Conservation (phyloP, 2,113 vertebrate species). For the Capreolus pygargus region DNA sequence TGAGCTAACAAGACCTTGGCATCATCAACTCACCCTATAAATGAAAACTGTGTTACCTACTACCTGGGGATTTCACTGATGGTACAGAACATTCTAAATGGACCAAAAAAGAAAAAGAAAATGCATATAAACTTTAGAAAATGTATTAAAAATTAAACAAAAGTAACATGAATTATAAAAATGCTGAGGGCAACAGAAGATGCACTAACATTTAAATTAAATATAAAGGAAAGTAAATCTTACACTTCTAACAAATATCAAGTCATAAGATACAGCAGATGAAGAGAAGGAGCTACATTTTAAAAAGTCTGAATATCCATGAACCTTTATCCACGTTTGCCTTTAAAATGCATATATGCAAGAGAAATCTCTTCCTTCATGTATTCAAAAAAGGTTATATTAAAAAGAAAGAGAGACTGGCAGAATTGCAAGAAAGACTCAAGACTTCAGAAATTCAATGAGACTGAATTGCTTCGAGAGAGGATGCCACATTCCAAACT, state of each 20-base stretch:
- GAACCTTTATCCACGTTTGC: constrained; percentile 28
- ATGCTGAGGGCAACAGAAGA: neutral
- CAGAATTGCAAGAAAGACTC: constrained; percentile 39
- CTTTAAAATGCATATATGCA: constrained; percentile 51
- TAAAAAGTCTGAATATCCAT: constrained; percentile 29
- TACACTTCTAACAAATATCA: constrained; percentile 4
- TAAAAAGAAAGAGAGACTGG: constrained; percentile 16
- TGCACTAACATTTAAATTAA: constrained; percentile 40
- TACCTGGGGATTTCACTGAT: neutral
- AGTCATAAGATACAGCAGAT: neutral
- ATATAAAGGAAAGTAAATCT: constrained; percentile 12
- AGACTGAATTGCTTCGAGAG: neutral
- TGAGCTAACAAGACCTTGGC: neutral
- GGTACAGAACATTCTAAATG: neutral
- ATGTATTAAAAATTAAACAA: constrained; percentile 8
- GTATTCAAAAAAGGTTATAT: constrained; percentile 57
- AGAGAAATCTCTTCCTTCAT: constrained; percentile 11
- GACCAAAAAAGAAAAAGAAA: neutral
- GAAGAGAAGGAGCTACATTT: constrained; percentile 6
- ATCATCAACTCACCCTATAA: neutral
- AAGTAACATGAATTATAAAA: constrained; percentile 1
- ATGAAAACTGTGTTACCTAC: neutral
- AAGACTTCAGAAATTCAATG: constrained; percentile 46
- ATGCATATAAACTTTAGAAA: neutral
- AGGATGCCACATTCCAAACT: constrained; percentile 23